Conservation (phyloP, 2,797 vertebrate species). For the Coranthus polyacanthus region DNA sequence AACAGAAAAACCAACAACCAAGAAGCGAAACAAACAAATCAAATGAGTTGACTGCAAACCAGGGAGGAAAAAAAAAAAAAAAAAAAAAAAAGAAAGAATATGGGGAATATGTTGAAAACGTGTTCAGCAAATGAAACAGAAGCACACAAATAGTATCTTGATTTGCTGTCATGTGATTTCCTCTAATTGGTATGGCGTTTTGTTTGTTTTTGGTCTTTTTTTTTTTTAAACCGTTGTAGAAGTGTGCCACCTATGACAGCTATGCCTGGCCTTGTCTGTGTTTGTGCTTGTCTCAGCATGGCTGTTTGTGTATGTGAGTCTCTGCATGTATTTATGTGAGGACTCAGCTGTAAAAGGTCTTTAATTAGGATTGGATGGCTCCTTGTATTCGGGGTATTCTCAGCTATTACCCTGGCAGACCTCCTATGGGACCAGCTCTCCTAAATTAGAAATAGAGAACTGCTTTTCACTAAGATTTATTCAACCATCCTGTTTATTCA, state of each 20-base stretch:
- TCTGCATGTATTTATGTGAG: constrained; percentile 38
- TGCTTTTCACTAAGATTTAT: constrained; percentile 51
- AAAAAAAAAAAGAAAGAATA: too few species aligned
- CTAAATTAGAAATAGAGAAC: constrained; percentile 62
- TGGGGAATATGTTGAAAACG: neutral
- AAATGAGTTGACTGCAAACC: neutral
- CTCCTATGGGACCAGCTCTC: constrained; percentile 55
- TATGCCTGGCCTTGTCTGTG: constrained; percentile 12
- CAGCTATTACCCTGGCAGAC: constrained; percentile 53
- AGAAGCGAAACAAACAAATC: neutral
- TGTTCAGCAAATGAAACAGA: neutral
- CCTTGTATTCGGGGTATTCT: constrained; percentile 58
- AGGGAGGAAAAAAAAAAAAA: too few species aligned
- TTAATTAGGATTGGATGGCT: constrained; percentile 75
- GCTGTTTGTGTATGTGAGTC: constrained; percentile 7
- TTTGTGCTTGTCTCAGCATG: constrained; percentile 18
- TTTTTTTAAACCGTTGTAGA: constrained; percentile 1
- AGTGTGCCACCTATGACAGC: constrained; percentile 1
- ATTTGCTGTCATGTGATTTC: neutral
- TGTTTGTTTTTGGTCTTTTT: neutral
- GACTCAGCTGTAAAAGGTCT: constrained; percentile 73
- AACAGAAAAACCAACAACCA: neutral
- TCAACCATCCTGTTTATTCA: constrained; percentile 51
- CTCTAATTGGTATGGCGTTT: too few species aligned
- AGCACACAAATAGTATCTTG: neutral